Evolutionary conservation across 2,797 vertebrate genomes (phyloP).

Genomic region (Hipposideros larvatus): DNA sequence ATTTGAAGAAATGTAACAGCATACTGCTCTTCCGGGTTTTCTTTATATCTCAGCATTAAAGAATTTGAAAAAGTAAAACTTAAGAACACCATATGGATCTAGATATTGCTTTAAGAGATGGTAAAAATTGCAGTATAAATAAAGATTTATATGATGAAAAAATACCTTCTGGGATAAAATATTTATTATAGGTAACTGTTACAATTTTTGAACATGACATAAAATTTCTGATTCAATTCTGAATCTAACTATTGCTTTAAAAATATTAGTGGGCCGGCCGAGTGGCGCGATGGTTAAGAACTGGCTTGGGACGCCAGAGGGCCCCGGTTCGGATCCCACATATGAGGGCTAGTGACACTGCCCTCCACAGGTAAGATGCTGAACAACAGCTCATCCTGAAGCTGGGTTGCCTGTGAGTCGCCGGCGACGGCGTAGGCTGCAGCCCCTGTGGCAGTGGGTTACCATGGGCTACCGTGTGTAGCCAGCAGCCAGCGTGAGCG

Average conservation of each 20-base stretch:
- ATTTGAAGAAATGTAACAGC: not conserved
- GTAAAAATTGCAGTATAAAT: not conserved
- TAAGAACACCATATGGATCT: not conserved
- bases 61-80: not conserved
- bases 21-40: not conserved
- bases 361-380: too few relatives aligned
- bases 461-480: too few relatives aligned
- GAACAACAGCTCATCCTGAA: too few relatives aligned
- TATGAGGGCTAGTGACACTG: too few relatives aligned
- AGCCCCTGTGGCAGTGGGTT: too few relatives aligned
- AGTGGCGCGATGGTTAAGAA: too few relatives aligned
- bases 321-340: too few relatives aligned
- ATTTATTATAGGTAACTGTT: not conserved
- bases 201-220: not conserved
- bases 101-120: not conserved
- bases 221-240: not conserved
- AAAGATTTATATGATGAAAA: constrained; percentile 4
- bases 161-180: not conserved
- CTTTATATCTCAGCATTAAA: not conserved
- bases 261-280: too few relatives aligned
- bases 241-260: constrained; percentile 28
- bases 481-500: too few relatives aligned
- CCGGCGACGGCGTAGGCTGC: too few relatives aligned
- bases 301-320: too few relatives aligned
- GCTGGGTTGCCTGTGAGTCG: too few relatives aligned